Evolutionary conservation across 2,888 invertebrate genomes (phyloP), one percentile per base, ranked within the genome.

Genomic region (Zygogramma bicolorata): DNA sequence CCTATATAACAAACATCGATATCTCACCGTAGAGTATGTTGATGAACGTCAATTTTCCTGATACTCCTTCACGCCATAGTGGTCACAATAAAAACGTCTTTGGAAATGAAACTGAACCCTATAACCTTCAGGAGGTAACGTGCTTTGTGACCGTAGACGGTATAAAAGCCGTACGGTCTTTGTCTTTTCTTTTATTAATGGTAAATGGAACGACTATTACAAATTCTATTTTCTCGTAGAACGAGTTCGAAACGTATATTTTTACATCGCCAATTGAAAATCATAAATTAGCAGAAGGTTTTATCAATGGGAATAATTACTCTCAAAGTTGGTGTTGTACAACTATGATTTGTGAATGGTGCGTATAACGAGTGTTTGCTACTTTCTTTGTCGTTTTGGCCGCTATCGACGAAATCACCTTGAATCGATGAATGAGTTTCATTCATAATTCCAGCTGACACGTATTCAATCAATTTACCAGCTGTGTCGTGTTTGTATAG

Each of bases 301-400:
- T 70, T 62, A 71, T 71, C 61, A 71, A 71, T 71, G 66, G 57
- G 57, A 57, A 40, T 49, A 65, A 59, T 65, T 65, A 46, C 59
- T 46, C 49, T 46, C 20, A 6, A 27, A 53, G 8, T 8, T 2
- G 3, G 20, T 22, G 6, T 67, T 42, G 46, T n/a, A 29, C 65
- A 60, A 53, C 49, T 60, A 20, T 65, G 29, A 58, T 65, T 46
- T 46, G 62, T 66, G 38, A 70, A 65, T 65, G 49, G 27, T 49
- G 31, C 46, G 65, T 59, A 53, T 34, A n/a, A 25, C 61, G 25
- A 68, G 58, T 40, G 58, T 58, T 40, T 29, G 25, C 38, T 42
- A 40, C 15, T 40, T 62, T 40, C n/a, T 20, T 18, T 46, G 46
- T 46, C 8, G 18, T 46, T 46, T 69, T 29, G 42, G 27, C 31